phyloP scores from a whole-genome alignment of 2,113 vertebrate species.

The Mesitornis unicolor region DNA sequence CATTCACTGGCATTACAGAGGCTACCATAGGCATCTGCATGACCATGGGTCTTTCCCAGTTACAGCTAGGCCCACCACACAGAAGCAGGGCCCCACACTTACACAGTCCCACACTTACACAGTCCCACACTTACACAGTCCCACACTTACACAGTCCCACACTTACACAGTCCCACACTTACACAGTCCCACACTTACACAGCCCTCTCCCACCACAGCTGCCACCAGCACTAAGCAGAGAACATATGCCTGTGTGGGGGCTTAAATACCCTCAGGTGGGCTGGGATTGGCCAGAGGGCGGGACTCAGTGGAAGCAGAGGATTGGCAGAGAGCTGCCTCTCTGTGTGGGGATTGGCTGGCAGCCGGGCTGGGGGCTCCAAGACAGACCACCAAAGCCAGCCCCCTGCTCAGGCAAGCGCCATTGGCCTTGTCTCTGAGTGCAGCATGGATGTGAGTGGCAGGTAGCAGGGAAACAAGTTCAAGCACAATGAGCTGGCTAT shows the following conservation, averaged over 20 bases:
- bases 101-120: no score
- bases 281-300: not conserved
- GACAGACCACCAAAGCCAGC: not conserved
- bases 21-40: fast-evolving
- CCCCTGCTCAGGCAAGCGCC: fast-evolving
- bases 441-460: fast-evolving
- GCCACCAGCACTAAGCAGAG: fast-evolving
- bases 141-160: no score
- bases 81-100: no score
- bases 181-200: no score
- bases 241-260: fast-evolving
- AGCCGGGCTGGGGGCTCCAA: not conserved
- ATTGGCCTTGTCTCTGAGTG: not conserved
- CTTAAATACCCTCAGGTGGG: not conserved
- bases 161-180: no score
- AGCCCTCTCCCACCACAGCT: no score
- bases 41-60: fast-evolving
- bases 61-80: fast-evolving
- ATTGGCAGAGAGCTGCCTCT: not conserved
- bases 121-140: no score
- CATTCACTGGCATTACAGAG: not conserved
- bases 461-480: not conserved
- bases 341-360: not conserved
- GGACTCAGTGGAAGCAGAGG: not conserved
- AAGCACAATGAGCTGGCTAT: not conserved